Evolutionary conservation across 30 jellyfish, hydroid and myxozoan genomes (phyloP).

Genomic region (Turritopsis rubra): DNA sequence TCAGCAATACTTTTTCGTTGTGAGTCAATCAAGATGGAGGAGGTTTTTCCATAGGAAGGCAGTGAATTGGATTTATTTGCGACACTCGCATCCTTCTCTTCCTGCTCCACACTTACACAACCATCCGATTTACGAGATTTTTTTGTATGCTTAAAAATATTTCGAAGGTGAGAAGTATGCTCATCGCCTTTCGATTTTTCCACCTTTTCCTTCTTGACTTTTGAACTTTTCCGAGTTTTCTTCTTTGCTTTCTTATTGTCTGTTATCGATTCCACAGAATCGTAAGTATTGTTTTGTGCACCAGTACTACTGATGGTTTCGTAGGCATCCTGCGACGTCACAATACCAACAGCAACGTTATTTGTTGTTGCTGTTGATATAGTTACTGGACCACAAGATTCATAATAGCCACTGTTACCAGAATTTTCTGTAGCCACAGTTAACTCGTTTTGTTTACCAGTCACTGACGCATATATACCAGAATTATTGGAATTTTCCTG

Average conservation of each 20-base stretch:
- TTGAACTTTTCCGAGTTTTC: neutral
- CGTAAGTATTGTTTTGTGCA: neutral
- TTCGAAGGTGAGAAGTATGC: slow-evolving; percentile 13
- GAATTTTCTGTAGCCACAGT: slow-evolving; percentile 14
- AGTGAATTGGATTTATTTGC: neutral
- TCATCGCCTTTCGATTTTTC: neutral
- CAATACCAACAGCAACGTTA: neutral
- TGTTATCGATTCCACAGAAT: neutral
- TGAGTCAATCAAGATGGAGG: neutral
- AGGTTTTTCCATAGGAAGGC: neutral
- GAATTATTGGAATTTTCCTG: slow-evolving; percentile 14
- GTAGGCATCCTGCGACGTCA: neutral
- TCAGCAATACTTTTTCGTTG: neutral
- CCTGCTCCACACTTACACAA: neutral
- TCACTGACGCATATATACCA: slow-evolving; percentile 19
- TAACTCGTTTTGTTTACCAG: neutral
- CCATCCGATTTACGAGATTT: neutral
- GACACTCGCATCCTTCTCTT: neutral
- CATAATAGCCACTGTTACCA: slow-evolving; percentile 21
- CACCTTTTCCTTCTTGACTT: neutral
- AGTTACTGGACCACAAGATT: slow-evolving; percentile 3
- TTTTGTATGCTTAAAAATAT: slow-evolving; percentile 1
- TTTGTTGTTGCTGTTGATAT: neutral
- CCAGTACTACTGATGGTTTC: neutral
- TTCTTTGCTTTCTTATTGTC: slow-evolving; percentile 3